A percentile compares a stretch with the other conserved stretches of the same genome.
These are phyloP conservation scores for Lithobates pipiens DNA, from an alignment of 2,797 vertebrate species.

Conservation along the genomic window DNA sequence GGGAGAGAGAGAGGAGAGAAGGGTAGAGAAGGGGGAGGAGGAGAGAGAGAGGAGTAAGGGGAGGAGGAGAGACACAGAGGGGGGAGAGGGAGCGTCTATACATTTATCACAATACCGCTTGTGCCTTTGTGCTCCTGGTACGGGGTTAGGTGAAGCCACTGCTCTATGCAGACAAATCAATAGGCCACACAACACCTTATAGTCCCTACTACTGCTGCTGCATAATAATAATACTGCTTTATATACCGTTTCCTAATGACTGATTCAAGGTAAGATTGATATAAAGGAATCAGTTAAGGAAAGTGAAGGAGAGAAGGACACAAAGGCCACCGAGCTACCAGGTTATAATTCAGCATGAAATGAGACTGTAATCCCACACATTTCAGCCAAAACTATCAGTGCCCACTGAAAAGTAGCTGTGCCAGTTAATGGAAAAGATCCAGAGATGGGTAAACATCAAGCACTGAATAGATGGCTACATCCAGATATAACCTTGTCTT, in stretches of 20 bases:
- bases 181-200: too few relatives aligned
- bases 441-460: neutral
- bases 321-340: neutral
- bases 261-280: neutral
- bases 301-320: neutral
- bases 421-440: neutral
- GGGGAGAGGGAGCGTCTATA: too few relatives aligned
- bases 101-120: too few relatives aligned
- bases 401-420: slow-evolving; percentile 3
- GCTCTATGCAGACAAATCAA: too few relatives aligned
- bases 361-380: neutral
- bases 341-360: slow-evolving; percentile 1
- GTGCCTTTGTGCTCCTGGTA: too few relatives aligned
- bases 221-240: too few relatives aligned
- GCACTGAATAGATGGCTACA: neutral
- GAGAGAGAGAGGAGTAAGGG: too few relatives aligned
- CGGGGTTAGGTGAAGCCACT: too few relatives aligned
- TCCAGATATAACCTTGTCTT: slow-evolving; percentile 43
- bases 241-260: neutral
- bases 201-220: too few relatives aligned
- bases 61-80: too few relatives aligned
- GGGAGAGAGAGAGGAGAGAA: too few relatives aligned
- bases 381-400: neutral
- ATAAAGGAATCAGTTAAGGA: neutral
- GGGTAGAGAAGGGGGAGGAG: too few relatives aligned